Conservation (phyloP, 1,140 invertebrate genomes). For the Pseudomyrmex concolor region DNA sequence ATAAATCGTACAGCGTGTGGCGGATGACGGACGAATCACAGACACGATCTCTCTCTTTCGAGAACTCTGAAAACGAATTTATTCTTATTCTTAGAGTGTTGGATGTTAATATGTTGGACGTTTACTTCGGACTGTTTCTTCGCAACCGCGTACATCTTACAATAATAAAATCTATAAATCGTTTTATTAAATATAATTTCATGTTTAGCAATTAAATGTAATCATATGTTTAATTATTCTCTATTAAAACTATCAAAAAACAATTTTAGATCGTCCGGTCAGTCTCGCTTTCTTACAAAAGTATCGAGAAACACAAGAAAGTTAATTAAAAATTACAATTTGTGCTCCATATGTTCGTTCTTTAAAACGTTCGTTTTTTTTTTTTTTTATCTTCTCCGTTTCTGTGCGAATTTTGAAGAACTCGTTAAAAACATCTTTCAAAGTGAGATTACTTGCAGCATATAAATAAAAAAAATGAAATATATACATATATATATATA, state of each 20-base stretch:
- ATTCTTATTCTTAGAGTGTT: neutral
- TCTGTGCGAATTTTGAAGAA: too few relatives aligned
- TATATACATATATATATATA: neutral
- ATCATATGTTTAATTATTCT: conserved; percentile 7
- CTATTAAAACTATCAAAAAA: too few relatives aligned
- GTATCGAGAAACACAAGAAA: too few relatives aligned
- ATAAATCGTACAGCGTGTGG: conserved; percentile 59
- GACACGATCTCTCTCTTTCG: neutral
- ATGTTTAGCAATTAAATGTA: neutral
- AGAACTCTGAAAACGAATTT: conserved; percentile 14
- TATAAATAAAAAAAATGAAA: neutral
- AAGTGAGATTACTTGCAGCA: neutral
- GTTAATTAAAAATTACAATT: conserved; percentile 23
- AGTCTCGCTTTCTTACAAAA: too few relatives aligned
- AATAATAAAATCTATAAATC: too few relatives aligned
- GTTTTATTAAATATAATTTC: neutral
- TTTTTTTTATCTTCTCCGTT: conserved; percentile 19
- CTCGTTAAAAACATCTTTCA: too few relatives aligned
- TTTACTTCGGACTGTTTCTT: too few relatives aligned
- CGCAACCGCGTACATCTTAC: too few relatives aligned
- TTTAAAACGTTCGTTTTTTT: conserved; percentile 43
- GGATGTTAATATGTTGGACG: neutral
- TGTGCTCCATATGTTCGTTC: conserved; percentile 68
- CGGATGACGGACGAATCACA: conserved; percentile 42
- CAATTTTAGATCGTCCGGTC: too few relatives aligned